These are phyloP conservation scores for Hesperophylax magnus DNA, from an alignment of 1,140 invertebrate species.

Conservation along the genomic window DNA sequence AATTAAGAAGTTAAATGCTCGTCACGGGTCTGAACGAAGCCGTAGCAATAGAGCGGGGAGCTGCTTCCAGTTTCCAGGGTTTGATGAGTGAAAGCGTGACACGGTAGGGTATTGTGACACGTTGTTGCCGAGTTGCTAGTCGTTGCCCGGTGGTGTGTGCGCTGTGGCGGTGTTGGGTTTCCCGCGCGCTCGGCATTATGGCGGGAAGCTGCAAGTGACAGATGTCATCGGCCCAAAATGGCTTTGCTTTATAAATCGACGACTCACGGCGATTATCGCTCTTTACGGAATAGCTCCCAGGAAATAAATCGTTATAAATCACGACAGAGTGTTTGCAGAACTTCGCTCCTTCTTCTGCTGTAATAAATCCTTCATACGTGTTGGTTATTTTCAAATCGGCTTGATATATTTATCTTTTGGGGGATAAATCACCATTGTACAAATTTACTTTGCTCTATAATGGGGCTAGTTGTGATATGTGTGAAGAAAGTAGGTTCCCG, in stretches of 20 bases:
- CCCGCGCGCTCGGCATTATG: slow-evolving; percentile 33
- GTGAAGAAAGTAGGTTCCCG: neutral
- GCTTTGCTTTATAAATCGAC: slow-evolving; percentile 52
- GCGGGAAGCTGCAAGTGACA: slow-evolving; percentile 43
- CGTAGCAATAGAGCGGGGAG: neutral
- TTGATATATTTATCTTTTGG: slow-evolving; percentile 10
- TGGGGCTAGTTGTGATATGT: neutral
- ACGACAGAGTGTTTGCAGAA: slow-evolving; percentile 51
- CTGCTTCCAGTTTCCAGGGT: neutral
- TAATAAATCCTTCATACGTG: slow-evolving; percentile 49
- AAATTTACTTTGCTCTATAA: slow-evolving; percentile 29
- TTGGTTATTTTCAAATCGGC: slow-evolving; percentile 31
- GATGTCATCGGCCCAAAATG: slow-evolving; percentile 49
- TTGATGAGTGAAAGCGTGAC: neutral
- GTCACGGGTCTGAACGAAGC: no score
- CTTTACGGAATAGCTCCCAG: slow-evolving; percentile 44
- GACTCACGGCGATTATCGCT: slow-evolving; percentile 51
- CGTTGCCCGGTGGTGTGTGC: no score
- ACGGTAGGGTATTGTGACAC: slow-evolving; percentile 4
- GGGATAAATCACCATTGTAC: slow-evolving; percentile 20
- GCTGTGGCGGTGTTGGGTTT: neutral
- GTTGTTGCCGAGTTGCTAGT: neutral
- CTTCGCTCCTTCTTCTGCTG: slow-evolving; percentile 46
- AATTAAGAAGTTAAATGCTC: no score
- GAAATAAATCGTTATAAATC: slow-evolving; percentile 57